Percentiles rank a stretch among this genome's conserved stretches.
Conservation (phyloP, 2,113 vertebrate species). For the Callaeas wilsoni region DNA sequence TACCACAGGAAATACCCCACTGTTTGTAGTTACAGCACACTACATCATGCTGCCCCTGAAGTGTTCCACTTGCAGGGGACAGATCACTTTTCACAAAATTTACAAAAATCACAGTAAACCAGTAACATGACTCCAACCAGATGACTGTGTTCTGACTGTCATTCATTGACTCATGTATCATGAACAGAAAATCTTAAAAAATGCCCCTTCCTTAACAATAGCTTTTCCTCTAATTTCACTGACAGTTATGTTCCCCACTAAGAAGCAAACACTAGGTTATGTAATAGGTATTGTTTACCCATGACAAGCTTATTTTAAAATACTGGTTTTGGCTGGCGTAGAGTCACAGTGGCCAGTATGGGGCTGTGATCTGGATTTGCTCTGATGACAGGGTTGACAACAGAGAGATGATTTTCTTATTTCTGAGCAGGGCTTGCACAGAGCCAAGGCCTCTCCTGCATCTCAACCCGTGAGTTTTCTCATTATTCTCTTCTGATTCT, state of each 20-base stretch:
- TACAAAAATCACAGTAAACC: neutral
- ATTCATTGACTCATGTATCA: neutral
- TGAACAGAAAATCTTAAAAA: neutral
- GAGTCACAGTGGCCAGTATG: neutral
- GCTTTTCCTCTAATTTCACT: neutral
- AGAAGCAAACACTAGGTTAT: neutral
- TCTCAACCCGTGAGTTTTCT: neutral
- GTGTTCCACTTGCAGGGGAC: neutral
- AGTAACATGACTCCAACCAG: neutral
- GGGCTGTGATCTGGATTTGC: neutral
- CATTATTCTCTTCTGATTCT: neutral
- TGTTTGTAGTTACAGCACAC: neutral
- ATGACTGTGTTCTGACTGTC: neutral
- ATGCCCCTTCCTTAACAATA: neutral
- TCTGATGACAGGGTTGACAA: neutral
- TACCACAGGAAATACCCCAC: neutral
- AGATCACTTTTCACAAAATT: neutral
- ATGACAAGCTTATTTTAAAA: neutral
- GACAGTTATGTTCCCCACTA: neutral
- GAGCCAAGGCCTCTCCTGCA: neutral
- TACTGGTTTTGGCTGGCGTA: neutral
- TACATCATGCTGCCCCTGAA: neutral
- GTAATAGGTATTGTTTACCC: neutral
- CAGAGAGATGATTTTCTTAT: neutral
- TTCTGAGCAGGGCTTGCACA: neutral